These are phyloP conservation scores for Hyalella azteca DNA, from an alignment of 2,888 invertebrate genomes.

Conservation along the genomic window DNA sequence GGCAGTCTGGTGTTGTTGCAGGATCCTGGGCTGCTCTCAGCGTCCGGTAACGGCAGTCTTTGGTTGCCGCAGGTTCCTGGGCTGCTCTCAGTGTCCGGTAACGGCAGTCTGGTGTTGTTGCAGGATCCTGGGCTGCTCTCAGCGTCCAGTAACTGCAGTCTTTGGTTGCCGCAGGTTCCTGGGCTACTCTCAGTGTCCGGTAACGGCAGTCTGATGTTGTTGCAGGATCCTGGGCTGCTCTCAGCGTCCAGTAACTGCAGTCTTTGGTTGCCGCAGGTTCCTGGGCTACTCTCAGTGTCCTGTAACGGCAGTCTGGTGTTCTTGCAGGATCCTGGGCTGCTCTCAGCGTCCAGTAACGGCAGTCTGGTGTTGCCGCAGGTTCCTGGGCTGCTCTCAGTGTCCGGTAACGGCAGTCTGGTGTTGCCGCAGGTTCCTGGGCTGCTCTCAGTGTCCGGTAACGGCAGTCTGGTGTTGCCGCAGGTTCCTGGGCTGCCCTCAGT, in stretches of 20 bases:
- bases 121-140: no score
- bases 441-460: constrained; percentile 78
- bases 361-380: neutral
- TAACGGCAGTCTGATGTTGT: constrained; percentile 85
- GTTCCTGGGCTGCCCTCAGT: neutral
- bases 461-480: constrained; percentile 78
- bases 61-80: no score
- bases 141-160: no score
- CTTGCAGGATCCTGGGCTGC: constrained; percentile 79
- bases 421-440: constrained; percentile 69
- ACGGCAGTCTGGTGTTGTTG: no score
- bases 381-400: neutral
- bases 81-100: no score
- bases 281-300: constrained; percentile 76
- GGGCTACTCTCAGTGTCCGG: constrained; percentile 75
- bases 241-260: constrained; percentile 85
- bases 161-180: no score
- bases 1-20: no score
- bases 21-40: constrained; percentile 73
- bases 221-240: constrained; percentile 79
- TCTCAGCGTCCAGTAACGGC: constrained; percentile 72
- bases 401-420: neutral
- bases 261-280: constrained; percentile 80
- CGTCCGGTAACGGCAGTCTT: no score
- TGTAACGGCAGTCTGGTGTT: constrained; percentile 86